Evolutionary conservation across 2,113 vertebrate species (phyloP).

Genomic region (Tichodroma muraria): DNA sequence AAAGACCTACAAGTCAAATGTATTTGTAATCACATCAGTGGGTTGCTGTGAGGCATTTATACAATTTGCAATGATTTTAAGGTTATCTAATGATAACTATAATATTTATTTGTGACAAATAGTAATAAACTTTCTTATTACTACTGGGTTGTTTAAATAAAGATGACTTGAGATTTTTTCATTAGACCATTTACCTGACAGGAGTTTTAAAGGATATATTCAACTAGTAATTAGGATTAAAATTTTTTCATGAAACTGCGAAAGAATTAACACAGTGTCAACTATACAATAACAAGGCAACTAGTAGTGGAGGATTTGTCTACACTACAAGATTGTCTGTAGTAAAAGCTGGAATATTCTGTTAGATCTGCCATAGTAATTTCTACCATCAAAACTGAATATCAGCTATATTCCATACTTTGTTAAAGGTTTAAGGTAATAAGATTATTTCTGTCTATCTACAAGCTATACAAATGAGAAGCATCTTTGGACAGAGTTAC

Average conservation of each 20-base stretch:
- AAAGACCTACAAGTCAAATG: not conserved
- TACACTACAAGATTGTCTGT: not conserved
- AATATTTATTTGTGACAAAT: not conserved
- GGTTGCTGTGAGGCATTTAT: not conserved
- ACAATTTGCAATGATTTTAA: not conserved
- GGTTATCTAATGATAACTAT: not conserved
- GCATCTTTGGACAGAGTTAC: not conserved
- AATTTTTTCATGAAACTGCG: not conserved
- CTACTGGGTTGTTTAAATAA: not conserved
- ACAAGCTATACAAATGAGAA: not conserved
- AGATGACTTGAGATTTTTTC: not conserved
- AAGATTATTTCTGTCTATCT: not conserved
- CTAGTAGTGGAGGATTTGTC: not conserved
- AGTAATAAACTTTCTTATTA: not conserved
- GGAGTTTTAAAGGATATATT: not conserved
- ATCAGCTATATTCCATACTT: not conserved
- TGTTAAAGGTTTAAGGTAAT: not conserved
- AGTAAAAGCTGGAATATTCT: not conserved
- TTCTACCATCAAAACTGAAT: not conserved
- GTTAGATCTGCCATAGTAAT: not conserved
- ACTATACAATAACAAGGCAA: not conserved
- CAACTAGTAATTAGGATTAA: not conserved
- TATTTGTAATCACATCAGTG: conserved; percentile 11
- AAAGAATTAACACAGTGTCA: not conserved
- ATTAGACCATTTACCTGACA: not conserved